Evolutionary conservation across 2,797 vertebrate species (phyloP).

Genomic region (Cetoscarus ocellatus): DNA sequence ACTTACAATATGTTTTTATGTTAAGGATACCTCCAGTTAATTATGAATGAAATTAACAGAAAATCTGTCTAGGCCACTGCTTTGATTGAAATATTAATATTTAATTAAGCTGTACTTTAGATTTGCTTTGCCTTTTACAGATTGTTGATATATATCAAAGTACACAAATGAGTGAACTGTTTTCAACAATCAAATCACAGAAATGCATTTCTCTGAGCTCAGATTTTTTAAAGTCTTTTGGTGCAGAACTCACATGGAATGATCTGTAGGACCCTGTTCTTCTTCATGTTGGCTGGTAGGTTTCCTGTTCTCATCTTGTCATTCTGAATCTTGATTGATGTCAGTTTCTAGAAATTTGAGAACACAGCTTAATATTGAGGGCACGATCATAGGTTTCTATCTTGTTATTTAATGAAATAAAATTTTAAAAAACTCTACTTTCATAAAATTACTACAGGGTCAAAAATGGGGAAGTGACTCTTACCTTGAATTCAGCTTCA

Average conservation of each 20-base stretch:
- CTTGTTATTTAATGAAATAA: neutral
- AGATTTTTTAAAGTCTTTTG: neutral
- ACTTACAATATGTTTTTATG: too few species aligned
- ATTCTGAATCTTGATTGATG: constrained; percentile 99
- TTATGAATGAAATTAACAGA: too few species aligned
- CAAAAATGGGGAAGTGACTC: neutral
- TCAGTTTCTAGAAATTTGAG: constrained; percentile 88
- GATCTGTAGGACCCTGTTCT: constrained; percentile 98
- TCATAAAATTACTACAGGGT: neutral
- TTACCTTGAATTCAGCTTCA: constrained; percentile 97
- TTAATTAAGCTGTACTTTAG: too few species aligned
- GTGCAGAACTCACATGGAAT: constrained; percentile 88
- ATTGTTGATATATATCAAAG: too few species aligned
- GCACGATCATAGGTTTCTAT: neutral
- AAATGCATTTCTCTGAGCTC: too few species aligned
- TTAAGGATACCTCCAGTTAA: too few species aligned
- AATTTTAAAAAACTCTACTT: too few species aligned
- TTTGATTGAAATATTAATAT: too few species aligned
- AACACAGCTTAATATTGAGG: neutral
- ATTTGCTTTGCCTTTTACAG: too few species aligned
- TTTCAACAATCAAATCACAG: too few species aligned
- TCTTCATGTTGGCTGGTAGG: constrained; percentile 98
- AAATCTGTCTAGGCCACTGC: too few species aligned
- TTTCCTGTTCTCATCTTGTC: constrained; percentile 99
- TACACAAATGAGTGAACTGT: too few species aligned